Base-by-base conservation (phyloP, 1,140 invertebrate species). In the Anoplolepis gracilipes region DNA sequence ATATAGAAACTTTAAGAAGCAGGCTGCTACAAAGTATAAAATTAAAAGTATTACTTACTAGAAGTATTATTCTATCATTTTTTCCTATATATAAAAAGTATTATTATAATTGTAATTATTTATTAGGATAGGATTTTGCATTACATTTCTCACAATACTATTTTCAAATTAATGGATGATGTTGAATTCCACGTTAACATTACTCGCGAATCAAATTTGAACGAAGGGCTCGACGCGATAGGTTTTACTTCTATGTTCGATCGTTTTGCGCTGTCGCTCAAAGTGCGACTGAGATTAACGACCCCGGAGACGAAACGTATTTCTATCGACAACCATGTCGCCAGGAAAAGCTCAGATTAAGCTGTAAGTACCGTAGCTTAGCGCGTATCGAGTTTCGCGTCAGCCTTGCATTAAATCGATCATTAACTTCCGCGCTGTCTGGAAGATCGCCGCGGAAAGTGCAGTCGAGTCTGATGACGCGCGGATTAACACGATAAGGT, bases 321-420 rank as follows among this genome's bases (percentile, higher is more conserved):
- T 81, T 88, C 87, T 62, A 61, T 85, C 82, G 87, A 85, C 78
- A 75, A 72, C 53, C 69, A 28, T 85, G 87, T 81, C 87, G 76
- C 55, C 75, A 81, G 84, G 82, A 72, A 88, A 88, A 88, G 87
- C 87, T 88, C 82, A 77, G 87, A 84, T 88, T 88, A 88, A 88
- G 87, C 67, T 88, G 84, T 88, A 88, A 88, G 78, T 88, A 78
- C 87, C 53, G 25, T 53, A 67, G 82, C 87, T 88, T 88, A 88
- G 55, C 86, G 65, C 72, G 86, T 88, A 88, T 88, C 87, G 75
- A 86, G 77, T 79, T 85, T 84, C 70, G 67, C 61, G 87, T 85
- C 87, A 87, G 61, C 69, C 65, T 88, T 85, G 87, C 87, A 85
- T 84, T 85, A 76, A 88, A 85, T 59, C 87, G 87, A 88, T 88